Evolutionary conservation across 2,113 vertebrate species (phyloP).

Genomic region (Gnathonemus echidnorhynchus): DNA sequence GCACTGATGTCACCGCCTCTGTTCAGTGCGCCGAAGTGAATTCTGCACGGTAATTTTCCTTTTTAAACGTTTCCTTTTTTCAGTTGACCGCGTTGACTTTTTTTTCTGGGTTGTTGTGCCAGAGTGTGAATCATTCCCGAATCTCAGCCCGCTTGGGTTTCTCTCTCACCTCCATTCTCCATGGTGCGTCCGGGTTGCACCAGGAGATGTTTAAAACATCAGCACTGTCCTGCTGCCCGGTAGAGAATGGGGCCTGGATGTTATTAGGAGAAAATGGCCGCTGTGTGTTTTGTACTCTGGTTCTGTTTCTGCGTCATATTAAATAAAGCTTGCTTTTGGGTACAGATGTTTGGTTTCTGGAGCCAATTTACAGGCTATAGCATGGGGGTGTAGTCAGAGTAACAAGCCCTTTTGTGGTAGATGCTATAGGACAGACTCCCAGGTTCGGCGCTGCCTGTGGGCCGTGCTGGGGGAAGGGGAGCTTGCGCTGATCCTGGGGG

Average conservation of each 20-base stretch:
- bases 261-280: neutral
- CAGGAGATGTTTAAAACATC: neutral
- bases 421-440: neutral
- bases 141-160: neutral
- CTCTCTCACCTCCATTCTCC: neutral
- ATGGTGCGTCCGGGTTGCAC: neutral
- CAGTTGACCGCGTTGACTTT: neutral
- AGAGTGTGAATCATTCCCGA: neutral
- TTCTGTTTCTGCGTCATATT: neutral
- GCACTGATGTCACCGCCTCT: neutral
- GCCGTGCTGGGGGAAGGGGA: neutral
- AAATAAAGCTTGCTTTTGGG: neutral
- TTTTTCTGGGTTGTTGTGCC: neutral
- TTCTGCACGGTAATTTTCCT: neutral
- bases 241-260: neutral
- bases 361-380: neutral
- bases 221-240: neutral
- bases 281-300: neutral
- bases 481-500: neutral
- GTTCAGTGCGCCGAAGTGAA: neutral
- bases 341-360: neutral
- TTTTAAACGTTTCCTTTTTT: neutral
- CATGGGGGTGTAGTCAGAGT: neutral
- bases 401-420: neutral
- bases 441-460: neutral